Percentiles rank a stretch among this genome's conserved stretches.
phyloP scores from a whole-genome alignment of 2,888 invertebrate genomes.

The Calliphora vomitoria region DNA sequence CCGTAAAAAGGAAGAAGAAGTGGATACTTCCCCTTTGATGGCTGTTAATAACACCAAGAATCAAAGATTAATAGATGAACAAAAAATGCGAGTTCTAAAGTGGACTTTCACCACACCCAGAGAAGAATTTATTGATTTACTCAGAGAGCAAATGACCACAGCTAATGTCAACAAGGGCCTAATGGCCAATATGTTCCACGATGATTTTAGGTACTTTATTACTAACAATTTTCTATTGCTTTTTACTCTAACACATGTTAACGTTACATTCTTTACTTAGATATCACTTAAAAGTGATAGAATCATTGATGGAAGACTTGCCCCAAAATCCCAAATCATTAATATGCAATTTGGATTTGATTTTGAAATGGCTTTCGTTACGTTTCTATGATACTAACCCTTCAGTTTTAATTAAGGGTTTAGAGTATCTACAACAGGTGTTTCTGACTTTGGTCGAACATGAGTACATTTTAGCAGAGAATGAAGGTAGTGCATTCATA shows the following conservation, averaged over 20 bases:
- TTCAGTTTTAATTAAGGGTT: slow-evolving; percentile 96
- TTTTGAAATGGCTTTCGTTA: slow-evolving; percentile 98
- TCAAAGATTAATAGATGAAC: slow-evolving; percentile 97
- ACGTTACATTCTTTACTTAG: slow-evolving; percentile 85
- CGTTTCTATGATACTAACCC: slow-evolving; percentile 99
- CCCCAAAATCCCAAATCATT: slow-evolving; percentile 91
- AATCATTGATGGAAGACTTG: slow-evolving; percentile 93
- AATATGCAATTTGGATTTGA: slow-evolving; percentile 95
- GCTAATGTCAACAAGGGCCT: slow-evolving; percentile 95
- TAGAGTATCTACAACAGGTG: slow-evolving; percentile 94
- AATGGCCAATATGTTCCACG: slow-evolving; percentile 96
- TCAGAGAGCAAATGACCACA: slow-evolving; percentile 95
- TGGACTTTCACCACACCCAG: slow-evolving; percentile 98
- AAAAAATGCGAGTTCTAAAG: slow-evolving; percentile 95
- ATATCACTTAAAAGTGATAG: slow-evolving; percentile 97
- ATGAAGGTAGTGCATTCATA: slow-evolving; percentile 96
- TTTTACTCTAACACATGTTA: neutral
- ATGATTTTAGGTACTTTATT: slow-evolving; percentile 90
- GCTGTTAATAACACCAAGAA: slow-evolving; percentile 94
- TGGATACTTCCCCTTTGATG: slow-evolving; percentile 91
- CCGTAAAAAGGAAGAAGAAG: slow-evolving; percentile 93
- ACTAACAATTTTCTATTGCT: neutral
- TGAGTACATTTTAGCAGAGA: slow-evolving; percentile 94
- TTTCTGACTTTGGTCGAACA: slow-evolving; percentile 92
- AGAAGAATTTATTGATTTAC: slow-evolving; percentile 96